Conservation (phyloP, 2,113 vertebrate genomes). For the human (Homo sapiens) region DNA sequence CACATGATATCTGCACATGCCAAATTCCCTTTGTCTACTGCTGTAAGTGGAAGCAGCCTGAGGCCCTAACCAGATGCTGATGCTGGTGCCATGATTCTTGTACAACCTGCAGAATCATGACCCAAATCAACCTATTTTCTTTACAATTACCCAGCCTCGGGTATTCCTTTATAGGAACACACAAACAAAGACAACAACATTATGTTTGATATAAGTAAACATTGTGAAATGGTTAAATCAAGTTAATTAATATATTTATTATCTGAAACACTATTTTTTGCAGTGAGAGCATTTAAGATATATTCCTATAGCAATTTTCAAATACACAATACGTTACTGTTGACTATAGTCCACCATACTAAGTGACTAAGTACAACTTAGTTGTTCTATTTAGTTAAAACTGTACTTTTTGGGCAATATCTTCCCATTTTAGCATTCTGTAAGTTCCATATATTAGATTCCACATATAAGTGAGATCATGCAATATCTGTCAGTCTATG, state of each 20-base stretch:
- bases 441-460: too few relatives aligned
- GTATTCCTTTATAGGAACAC: not conserved
- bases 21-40: not conserved
- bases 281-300: not conserved
- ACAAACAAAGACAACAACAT: not conserved
- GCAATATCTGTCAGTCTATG: not conserved
- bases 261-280: not conserved
- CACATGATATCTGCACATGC: not conserved
- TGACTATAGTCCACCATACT: not conserved
- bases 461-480: too few relatives aligned
- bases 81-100: not conserved
- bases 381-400: not conserved
- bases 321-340: not conserved
- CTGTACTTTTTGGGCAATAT: too few relatives aligned
- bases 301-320: not conserved
- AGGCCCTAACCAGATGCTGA: not conserved
- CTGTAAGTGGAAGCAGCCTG: not conserved
- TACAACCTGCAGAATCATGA: not conserved
- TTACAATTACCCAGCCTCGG: not conserved
- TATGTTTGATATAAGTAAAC: not conserved
- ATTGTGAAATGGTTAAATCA: not conserved
- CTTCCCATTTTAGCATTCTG: not conserved
- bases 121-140: not conserved
- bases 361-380: not conserved
- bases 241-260: not conserved